Evolutionary conservation across 2,113 vertebrate species (phyloP), one percentile per base, ranked within the genome.

Genomic region (Centropristis striata): DNA sequence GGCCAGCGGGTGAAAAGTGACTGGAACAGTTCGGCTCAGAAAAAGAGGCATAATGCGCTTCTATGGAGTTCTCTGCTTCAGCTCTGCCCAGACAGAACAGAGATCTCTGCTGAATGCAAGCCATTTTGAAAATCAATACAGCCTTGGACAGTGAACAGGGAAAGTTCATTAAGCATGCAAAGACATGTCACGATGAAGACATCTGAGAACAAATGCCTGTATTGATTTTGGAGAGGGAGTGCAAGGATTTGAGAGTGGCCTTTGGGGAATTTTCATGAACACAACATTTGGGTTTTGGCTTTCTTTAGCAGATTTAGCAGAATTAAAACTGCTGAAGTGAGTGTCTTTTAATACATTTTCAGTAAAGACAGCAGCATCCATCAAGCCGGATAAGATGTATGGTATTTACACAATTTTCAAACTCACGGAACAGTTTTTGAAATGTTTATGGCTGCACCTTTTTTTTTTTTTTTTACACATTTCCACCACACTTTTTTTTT

Each of bases 91-190:
- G 42, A 49, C 58, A 25, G 27, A 57, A 44, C 50, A 49, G 37
- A 76, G 74, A 80, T 49, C 88, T 78, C 69, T 55, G 41, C 64
- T 77, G 88, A 86, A 84, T 61, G 60, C 61, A 10, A 23, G 71
- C 79, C 80, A 39, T 61, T 87, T 80, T 66, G 36, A 64, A 23
- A 74, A 91, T 91, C 89, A 67, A 87, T 89, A 76, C 69, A 50
- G 70, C 47, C 83, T 70, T 70, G 71, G 75, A 84, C 60, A 74
- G 50, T 73, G 77, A 64, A 74, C 61, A 57, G 70, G 32, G 79
- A 73, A 80, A 79, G 83, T 84, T 91, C 85, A 87, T 89, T 87
- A 81, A 71, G 85, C 75, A 87, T 89, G 80, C 89, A 89, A 82
- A 86, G 83, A 72, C 78, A 71, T 81, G 87, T 78, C 89, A 89